Conservation (phyloP, 2,888 invertebrate genomes). For the Amphimallon solstitiale region DNA sequence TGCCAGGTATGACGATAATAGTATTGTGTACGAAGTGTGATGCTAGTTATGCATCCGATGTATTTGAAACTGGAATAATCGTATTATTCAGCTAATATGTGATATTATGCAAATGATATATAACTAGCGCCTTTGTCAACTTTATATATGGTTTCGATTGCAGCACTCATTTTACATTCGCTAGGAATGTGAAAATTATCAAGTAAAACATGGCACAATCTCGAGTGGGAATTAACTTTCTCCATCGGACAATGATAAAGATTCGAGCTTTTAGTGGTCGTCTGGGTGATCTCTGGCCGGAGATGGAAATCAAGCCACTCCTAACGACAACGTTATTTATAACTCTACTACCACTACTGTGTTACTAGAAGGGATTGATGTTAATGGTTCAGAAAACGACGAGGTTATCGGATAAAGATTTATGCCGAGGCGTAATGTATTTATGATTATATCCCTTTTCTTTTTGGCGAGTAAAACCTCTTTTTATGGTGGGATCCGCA, state of each 20-base stretch:
- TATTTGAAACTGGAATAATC: too few species aligned
- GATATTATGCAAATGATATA: too few species aligned
- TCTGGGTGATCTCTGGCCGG: slow-evolving; percentile 29
- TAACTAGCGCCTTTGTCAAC: too few species aligned
- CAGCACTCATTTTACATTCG: too few species aligned
- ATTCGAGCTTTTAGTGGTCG: slow-evolving; percentile 22
- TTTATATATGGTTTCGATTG: too few species aligned
- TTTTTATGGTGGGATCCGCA: slow-evolving; percentile 1
- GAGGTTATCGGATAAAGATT: slow-evolving; percentile 20
- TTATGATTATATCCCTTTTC: slow-evolving; percentile 26
- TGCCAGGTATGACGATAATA: too few species aligned
- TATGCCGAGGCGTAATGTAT: slow-evolving; percentile 22
- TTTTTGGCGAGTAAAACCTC: background rate
- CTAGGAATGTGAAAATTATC: too few species aligned
- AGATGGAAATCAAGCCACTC: slow-evolving; percentile 32
- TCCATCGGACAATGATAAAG: slow-evolving; percentile 26
- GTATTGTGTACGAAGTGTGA: too few species aligned
- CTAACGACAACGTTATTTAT: slow-evolving; percentile 32
- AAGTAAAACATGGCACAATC: too few species aligned
- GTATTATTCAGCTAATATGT: too few species aligned
- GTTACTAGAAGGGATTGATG: slow-evolving; percentile 19
- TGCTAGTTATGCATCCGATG: too few species aligned
- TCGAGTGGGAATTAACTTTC: slow-evolving; percentile 2
- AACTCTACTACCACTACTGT: background rate
- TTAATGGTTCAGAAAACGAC: slow-evolving; percentile 26